Base-by-base conservation (phyloP, 2,113 vertebrate genomes). In the Scartelaos histophorus region DNA sequence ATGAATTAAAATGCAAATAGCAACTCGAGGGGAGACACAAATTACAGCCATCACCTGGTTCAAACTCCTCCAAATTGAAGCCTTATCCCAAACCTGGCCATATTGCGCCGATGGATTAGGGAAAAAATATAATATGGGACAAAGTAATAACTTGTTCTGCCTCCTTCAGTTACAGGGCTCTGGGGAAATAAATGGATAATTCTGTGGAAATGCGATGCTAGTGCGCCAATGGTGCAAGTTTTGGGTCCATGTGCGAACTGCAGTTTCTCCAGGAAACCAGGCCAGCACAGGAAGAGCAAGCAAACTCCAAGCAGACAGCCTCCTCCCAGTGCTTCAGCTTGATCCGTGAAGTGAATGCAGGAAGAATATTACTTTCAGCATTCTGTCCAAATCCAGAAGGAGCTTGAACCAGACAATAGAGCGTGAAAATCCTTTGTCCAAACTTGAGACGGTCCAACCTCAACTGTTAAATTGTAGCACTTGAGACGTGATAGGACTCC, bases 1-100 rank as follows among this genome's bases (percentile, higher is more conserved):
- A 92, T 88, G 75, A 88, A 89, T 89, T 87, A 89, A 90, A 90
- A 91, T 90, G 84, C 78, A 90, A 89, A 90, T 80, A 86, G 82
- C 75, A 88, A 81, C 74, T 73, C 81, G 81, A 87, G 62, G 53
- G 76, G 69, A 69, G 75, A 87, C 87, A 82, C 85, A 90, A 89
- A 91, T 92, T 85, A 84, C 80, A 83, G 75, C 83, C 80, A 85
- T 87, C 79, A 84, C 84, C 88, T 89, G 77, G 71, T 64, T 81
- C 21, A 90, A 92, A 92, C 84, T 85, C 79, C 66, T 79, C 64
- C 58, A 87, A 88, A 90, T 87, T 82, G 78, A 90, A 82, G 89
- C 56, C 56, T 2, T 54, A 22, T 58, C 56, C 21, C 56, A 25
- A 58, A 58, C 56, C 56, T 25, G 56, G 22, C 22, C 79, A 82